Evolutionary conservation across 2,888 invertebrate species (phyloP), one percentile per base, ranked within the genome.

Genomic region (Lithophane ornitopus): DNA sequence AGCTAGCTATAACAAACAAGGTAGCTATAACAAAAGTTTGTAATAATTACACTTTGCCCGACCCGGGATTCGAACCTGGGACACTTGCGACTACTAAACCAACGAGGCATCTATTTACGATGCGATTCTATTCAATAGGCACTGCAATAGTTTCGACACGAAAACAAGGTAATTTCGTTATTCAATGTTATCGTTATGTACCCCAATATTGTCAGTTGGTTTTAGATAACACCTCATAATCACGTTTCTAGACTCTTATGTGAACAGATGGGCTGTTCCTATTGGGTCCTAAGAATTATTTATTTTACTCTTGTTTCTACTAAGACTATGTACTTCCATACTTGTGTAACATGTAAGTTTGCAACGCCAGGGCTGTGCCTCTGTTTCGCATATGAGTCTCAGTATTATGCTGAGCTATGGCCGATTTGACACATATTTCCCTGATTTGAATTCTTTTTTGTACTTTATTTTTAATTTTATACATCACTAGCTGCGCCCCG

Each of bases 221-320:
- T 46, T 28, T 2, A 59, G 79, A 70, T 78, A 78, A n/a, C 4
- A 28, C 44, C 11, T 14, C 2, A 4, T 39, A n/a, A 44, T 52
- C 19, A 12, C 9, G 2, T 65, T 58, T 28, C 22, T 58, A 26
- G 62, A 65, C 44, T 14, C 2, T 44, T 63, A 68, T 80, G 56
- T 74, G 62, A 63, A 81, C 4, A n/a, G 22, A 59, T 59, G 28
- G 19, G n/a, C 4, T 28, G 0, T 3, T 61, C 1, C 1, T 59
- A 80, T 80, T 65, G 28, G 16, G 9, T 14, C 9, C 59, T 19
- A 19, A 28, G 49, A 49, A 8, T 46, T 49, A 49, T 52, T 34
- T 8, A 12, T 44, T 14, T 26, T 65, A 3, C 28, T 11, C 34
- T 46, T 11, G n/a, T 65, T 65, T 58, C n/a, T 39, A 14, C 1